Evolutionary conservation across 2,113 vertebrate genomes (phyloP).

Genomic region (Platanista minor): DNA sequence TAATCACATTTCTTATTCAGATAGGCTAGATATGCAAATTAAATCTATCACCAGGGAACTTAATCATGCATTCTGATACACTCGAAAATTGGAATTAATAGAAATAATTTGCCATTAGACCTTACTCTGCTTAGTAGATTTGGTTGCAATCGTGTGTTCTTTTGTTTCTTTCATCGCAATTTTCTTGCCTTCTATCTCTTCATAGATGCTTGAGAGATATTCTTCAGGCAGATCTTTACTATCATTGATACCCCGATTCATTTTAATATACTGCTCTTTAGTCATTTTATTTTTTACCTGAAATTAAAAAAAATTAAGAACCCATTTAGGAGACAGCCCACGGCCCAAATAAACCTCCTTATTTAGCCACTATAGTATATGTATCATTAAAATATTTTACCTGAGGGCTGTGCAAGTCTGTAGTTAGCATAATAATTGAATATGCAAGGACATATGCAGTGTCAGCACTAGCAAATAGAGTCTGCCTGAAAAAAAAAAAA

Average conservation of each 20-base stretch:
- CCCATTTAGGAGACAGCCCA: not conserved
- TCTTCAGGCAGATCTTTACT: slow-evolving; percentile 97
- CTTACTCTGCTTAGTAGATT: slow-evolving; percentile 96
- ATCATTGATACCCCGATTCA: slow-evolving; percentile 98
- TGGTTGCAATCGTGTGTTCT: slow-evolving; percentile 92
- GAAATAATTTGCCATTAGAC: slow-evolving; percentile 11
- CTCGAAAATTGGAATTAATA: not conserved
- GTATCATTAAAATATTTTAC: slow-evolving; percentile 74
- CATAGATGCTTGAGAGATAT: slow-evolving; percentile 95
- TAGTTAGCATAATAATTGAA: slow-evolving; percentile 98
- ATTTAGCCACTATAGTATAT: not conserved
- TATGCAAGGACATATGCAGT: slow-evolving; percentile 98
- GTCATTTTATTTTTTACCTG: slow-evolving; percentile 99
- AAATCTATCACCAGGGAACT: not conserved
- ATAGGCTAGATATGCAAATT: not conserved
- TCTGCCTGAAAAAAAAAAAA: slow-evolving; percentile 89
- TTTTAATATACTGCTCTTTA: slow-evolving; percentile 99
- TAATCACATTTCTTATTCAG: slow-evolving; percentile 37
- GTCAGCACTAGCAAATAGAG: slow-evolving; percentile 96
- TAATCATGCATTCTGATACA: not conserved
- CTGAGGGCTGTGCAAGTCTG: slow-evolving; percentile 98
- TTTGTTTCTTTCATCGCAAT: slow-evolving; percentile 98
- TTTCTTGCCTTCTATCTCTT: slow-evolving; percentile 98
- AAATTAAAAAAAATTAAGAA: slow-evolving; percentile 39
- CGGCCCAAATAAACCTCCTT: not conserved